Evolutionary conservation across 2,888 invertebrate genomes (phyloP), one percentile per base, ranked within the genome.

Genomic region (Silvanus unidentatus): DNA sequence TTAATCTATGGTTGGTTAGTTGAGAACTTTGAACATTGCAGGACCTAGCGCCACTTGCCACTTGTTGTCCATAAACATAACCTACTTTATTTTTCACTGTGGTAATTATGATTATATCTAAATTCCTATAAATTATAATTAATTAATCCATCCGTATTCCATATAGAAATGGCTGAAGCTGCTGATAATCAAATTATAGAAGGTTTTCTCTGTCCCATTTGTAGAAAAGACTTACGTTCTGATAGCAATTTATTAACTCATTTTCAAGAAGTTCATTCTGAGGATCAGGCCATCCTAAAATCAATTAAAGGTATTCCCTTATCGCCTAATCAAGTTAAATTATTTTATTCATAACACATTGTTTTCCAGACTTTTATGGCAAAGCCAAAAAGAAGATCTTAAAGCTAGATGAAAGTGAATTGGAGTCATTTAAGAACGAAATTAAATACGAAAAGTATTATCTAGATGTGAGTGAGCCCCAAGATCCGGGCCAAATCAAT

Each of bases 181-280:
- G 59, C 56, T 40, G 48, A 48, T 11, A 45, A 44, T 39, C 45
- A 48, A 60, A 86, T 92, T 56, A 75, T 89, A 48, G 95, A 97
- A 72, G 97, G 97, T 3, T 96, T 97, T 66, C 75, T 97, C 8
- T 97, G 97, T 70, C 96, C 97, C 0, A 90, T 95, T 60, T 97
- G 97, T 65, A 87, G 91, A 73, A 84, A 85, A 30, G 95, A 97
- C 70, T 77, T 93, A 38, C 88, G 89, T 65, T 88, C 91, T 10
- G 84, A 91, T 4, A 78, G 82, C 42, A 85, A 87, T 65, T 76
- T 97, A 44, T 86, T 89, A 43, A 79, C 80, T 54, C 97, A 97
- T 73, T 96, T 96, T 65, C 91, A 94, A 69, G 86, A 85, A 49
- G 77, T 81, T 42, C 96, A 97, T 69, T 84, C 85, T 45, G 89